Conservation (phyloP, 1,140 invertebrate species). For the Aphelenchoides fujianensis region DNA sequence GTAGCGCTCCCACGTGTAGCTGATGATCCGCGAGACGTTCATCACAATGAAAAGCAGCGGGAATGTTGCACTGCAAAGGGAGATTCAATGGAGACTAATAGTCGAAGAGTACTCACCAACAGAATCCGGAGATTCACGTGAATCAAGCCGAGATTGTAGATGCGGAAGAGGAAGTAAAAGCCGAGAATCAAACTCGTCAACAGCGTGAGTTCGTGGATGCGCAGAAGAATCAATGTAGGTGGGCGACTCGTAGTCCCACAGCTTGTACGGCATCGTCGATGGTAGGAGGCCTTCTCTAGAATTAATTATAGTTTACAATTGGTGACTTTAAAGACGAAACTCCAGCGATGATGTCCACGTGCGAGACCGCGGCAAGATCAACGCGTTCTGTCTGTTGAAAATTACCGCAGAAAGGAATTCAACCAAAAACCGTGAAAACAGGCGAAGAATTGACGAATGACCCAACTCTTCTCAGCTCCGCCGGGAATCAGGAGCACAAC, state of each 20-base stretch:
- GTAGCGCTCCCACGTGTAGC: neutral
- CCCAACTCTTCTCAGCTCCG: too few relatives aligned
- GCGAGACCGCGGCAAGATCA: too few relatives aligned
- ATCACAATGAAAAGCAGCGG: slow-evolving; percentile 9
- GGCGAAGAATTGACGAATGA: too few relatives aligned
- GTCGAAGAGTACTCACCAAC: slow-evolving; percentile 23
- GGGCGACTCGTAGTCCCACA: neutral
- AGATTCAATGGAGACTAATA: too few relatives aligned
- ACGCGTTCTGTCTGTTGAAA: too few relatives aligned
- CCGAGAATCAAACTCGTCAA: neutral
- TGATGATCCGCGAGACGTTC: neutral
- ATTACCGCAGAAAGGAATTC: too few relatives aligned
- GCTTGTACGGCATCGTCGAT: neutral
- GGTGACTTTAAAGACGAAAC: too few relatives aligned
- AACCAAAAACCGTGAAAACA: too few relatives aligned
- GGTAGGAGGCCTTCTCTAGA: too few relatives aligned
- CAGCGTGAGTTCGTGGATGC: neutral
- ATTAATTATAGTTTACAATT: too few relatives aligned
- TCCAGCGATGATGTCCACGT: too few relatives aligned
- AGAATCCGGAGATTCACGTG: slow-evolving; percentile 24
- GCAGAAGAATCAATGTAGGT: neutral
- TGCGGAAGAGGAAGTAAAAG: neutral
- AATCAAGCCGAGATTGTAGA: slow-evolving; percentile 21
- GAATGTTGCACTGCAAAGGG: slow-evolving; percentile 8
- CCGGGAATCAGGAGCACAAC: too few relatives aligned